Base-by-base conservation (phyloP, 2,888 invertebrate species). In the Tryphoninae sp. region DNA sequence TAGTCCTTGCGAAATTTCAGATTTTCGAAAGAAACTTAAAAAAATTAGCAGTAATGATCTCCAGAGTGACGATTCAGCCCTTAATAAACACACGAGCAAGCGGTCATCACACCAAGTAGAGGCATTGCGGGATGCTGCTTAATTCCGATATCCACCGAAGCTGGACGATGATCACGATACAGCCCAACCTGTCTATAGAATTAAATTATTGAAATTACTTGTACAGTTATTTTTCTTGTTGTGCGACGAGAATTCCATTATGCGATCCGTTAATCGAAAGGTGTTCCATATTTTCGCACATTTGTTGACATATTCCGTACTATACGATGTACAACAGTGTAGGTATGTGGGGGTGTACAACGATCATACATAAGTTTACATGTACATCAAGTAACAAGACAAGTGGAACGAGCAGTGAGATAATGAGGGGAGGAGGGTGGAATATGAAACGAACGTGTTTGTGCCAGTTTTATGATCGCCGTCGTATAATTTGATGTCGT, bases 151-250 rank as follows among this genome's bases (percentile, higher is more conserved):
- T 49, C 33, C 13, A 4, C n/a, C n/a, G 13, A 51, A 51, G 51
- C 51, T 51, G 51, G 19, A n/a, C 22, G 16, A 13, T 13, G 22
- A 53, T n/a, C n/a, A 23, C 19, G 49, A 9, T 53, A 40, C 9
- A 33, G n/a, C 19, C n/a, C 23, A 59, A 45, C 33, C 59, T 45
- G 40, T 40, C 62, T n/a, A 19, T 23, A 59, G 68, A 64, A 81
- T 81, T 77, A 64, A 68, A 78, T 73, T 74, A 58, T 77, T 73
- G 62, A 58, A 73, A 77, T 68, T 77, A 69, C 72, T 13, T 26
- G 55, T 49, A 49, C 19, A 61, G 16, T 4, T 62, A 33, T 51
- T 26, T 55, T 51, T 51, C 19, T 62, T n/a, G 19, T 26, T 16
- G 59, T 26, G 26, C 9, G 26, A 59, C 49, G 49, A 45, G 26